Evolutionary conservation across 2,888 invertebrate species (phyloP).

Genomic region (Synergus umbraculus): DNA sequence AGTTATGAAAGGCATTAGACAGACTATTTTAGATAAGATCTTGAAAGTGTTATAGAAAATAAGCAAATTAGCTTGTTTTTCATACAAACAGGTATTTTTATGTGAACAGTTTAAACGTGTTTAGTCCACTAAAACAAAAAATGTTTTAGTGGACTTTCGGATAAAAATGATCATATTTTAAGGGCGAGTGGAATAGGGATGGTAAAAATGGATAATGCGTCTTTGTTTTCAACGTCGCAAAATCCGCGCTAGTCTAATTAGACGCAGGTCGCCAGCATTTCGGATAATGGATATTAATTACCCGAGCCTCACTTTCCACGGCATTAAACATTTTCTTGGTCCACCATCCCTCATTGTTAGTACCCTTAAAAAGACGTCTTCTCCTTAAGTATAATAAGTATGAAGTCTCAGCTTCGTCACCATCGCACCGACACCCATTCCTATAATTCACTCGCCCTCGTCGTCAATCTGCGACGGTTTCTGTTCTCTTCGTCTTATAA

Average conservation of each 20-base stretch:
- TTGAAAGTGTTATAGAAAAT: background rate
- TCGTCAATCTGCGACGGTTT: conserved; percentile 38
- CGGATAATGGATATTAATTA: conserved; percentile 77
- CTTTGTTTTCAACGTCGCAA: conserved; percentile 68
- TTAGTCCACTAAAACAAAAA: no score
- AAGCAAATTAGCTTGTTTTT: background rate
- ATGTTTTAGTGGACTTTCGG: no score
- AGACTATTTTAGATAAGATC: conserved; percentile 1
- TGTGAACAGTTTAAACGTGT: background rate
- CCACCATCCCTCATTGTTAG: conserved; percentile 77
- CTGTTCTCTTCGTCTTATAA: conserved; percentile 62
- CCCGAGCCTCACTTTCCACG: conserved; percentile 74
- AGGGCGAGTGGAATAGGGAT: background rate
- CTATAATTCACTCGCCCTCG: conserved; percentile 42
- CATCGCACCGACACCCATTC: conserved; percentile 56
- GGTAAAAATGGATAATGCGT: conserved; percentile 67
- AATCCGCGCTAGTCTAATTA: conserved; percentile 69
- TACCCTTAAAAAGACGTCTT: conserved; percentile 72
- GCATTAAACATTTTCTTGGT: conserved; percentile 76
- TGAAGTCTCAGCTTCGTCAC: conserved; percentile 63
- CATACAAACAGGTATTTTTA: background rate
- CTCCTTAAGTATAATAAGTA: conserved; percentile 73
- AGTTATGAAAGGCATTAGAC: background rate
- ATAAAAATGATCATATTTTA: background rate
- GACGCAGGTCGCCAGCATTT: conserved; percentile 67